Evolutionary conservation across 1,140 invertebrate species (phyloP).

Genomic region (fruit fly (Drosophila melanogaster)): DNA sequence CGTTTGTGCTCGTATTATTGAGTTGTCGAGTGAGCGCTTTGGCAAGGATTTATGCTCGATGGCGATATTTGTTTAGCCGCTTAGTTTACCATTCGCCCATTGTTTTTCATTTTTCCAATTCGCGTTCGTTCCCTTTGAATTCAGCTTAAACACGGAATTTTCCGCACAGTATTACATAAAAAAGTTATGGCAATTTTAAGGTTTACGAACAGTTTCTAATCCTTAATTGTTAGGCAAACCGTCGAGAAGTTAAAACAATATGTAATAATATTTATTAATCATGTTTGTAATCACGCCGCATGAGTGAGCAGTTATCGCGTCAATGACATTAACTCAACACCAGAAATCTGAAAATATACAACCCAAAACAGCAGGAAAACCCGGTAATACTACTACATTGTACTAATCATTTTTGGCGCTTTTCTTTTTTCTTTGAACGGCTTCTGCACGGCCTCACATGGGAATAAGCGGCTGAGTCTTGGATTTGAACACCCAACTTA

Average conservation of each 20-base stretch:
- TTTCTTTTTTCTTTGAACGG: conserved; percentile 23
- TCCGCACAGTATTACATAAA: background rate
- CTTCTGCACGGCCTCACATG: conserved; percentile 37
- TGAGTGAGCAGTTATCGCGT: background rate
- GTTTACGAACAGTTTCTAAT: background rate
- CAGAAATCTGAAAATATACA: background rate
- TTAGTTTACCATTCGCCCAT: conserved; percentile 65
- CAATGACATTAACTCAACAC: background rate
- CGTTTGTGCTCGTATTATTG: conserved; percentile 47
- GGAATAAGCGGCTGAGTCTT: conserved; percentile 68
- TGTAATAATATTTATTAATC: too few relatives aligned
- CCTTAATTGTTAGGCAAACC: too few relatives aligned
- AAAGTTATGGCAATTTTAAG: too few relatives aligned
- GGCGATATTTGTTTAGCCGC: conserved; percentile 75
- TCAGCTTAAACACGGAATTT: conserved; percentile 17
- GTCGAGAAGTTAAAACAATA: too few relatives aligned
- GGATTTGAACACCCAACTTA: conserved; percentile 79
- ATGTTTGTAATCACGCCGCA: background rate
- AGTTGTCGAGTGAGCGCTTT: conserved; percentile 66
- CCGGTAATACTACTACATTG: conserved; percentile 24
- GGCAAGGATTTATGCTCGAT: conserved; percentile 68
- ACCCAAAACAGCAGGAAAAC: conserved; percentile 32
- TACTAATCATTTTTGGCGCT: conserved; percentile 24
- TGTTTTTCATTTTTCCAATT: conserved; percentile 35
- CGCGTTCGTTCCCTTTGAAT: conserved; percentile 34